These are phyloP conservation scores for Agonopterix heracliana DNA, from an alignment of 2,888 invertebrate genomes.

Conservation along the genomic window DNA sequence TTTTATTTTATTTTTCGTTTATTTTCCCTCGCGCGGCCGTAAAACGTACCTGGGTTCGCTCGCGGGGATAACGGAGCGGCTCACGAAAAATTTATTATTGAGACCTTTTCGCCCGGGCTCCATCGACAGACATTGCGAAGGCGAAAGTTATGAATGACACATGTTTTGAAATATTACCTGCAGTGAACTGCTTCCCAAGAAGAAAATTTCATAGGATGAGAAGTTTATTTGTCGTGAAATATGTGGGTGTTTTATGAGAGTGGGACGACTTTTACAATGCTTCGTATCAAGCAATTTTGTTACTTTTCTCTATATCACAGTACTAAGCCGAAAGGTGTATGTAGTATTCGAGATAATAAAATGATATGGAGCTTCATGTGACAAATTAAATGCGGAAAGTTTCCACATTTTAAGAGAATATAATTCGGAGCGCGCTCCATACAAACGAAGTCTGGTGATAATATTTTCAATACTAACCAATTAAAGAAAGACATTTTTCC, in stretches of 20 bases:
- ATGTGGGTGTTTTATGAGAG: conserved; percentile 72
- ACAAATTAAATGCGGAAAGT: conserved; percentile 68
- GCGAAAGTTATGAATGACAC: conserved; percentile 76
- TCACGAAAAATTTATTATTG: conserved; percentile 75
- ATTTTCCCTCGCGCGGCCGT: conserved; percentile 73
- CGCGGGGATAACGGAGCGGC: conserved; percentile 69
- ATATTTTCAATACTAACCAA: no score
- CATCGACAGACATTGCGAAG: conserved; percentile 76
- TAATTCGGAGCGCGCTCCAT: no score
- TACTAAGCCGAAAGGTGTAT: conserved; percentile 54
- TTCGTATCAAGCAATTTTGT: conserved; percentile 65
- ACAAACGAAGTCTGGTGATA: no score
- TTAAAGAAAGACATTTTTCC: no score
- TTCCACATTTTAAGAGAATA: no score
- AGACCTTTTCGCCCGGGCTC: conserved; percentile 72
- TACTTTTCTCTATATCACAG: conserved; percentile 51
- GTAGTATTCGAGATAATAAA: conserved; percentile 48
- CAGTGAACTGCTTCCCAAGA: conserved; percentile 65
- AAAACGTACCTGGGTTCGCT: conserved; percentile 73
- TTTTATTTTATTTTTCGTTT: conserved; percentile 77
- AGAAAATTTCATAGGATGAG: conserved; percentile 70
- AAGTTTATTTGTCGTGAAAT: conserved; percentile 76
- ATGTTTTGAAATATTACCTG: conserved; percentile 77
- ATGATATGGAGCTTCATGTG: conserved; percentile 48
- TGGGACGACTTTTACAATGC: conserved; percentile 66